Percentiles rank a stretch among this genome's conserved stretches.
These are phyloP conservation scores for Drusus annulatus DNA, from an alignment of 1,140 invertebrate genomes.

Conservation along the genomic window DNA sequence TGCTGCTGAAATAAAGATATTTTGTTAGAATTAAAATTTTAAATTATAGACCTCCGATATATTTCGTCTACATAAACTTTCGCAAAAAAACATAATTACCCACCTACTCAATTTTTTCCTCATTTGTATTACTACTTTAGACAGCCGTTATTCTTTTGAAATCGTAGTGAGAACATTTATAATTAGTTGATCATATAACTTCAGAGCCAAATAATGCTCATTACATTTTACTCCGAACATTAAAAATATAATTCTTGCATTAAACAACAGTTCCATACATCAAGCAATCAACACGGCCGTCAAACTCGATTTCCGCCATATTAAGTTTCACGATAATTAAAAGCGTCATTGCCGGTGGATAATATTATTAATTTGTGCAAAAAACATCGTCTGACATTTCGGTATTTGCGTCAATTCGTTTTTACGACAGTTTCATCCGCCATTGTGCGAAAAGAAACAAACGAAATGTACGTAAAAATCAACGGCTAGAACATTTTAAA, in stretches of 20 bases:
- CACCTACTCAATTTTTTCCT: too few species aligned
- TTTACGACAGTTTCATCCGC: conserved; percentile 14
- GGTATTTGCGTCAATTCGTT: neutral
- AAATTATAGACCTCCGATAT: too few species aligned
- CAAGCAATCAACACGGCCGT: neutral
- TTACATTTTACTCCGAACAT: neutral
- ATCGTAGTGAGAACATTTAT: neutral
- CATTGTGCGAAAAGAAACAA: neutral
- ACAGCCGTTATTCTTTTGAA: neutral
- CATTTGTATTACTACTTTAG: too few species aligned
- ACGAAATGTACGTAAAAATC: neutral
- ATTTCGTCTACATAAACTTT: too few species aligned
- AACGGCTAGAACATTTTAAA: conserved; percentile 10
- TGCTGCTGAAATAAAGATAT: too few species aligned
- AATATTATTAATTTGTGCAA: neutral
- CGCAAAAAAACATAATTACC: too few species aligned
- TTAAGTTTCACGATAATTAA: conserved; percentile 8
- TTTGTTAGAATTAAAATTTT: too few species aligned
- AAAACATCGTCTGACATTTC: conserved; percentile 5
- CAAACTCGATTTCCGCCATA: neutral
- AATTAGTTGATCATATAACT: neutral
- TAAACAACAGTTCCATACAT: neutral
- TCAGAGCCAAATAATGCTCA: neutral
- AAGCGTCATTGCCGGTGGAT: too few species aligned
- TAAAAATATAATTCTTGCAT: neutral